Evolutionary conservation across 1,140 invertebrate species (phyloP), one percentile per base, ranked within the genome.

Genomic region (Lepidurus apus): DNA sequence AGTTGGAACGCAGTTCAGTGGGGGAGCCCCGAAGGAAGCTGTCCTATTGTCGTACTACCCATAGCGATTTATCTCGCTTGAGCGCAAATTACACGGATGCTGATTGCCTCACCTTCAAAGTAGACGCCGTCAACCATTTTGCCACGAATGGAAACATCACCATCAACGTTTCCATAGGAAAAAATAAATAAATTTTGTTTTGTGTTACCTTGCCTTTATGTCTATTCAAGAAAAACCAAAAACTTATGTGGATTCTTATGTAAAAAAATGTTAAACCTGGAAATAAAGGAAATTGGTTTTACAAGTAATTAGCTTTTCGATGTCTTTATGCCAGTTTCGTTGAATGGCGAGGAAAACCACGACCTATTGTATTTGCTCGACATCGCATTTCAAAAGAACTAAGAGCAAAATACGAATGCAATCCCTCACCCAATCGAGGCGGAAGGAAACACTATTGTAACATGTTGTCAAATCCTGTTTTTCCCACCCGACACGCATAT

Each of bases 41-140:
- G 0, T 74, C 74, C 11, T 79, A 75, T 74, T 45, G 42, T 74
- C 73, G 78, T 26, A 53, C 65, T 8, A 74, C 53, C 17, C 78
- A 79, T 74, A 44, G 26, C 13, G 24, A 79, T 74, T 21, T 74
- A 7, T 26, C 44, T 4, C 43, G 74, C 24, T 74, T 74, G 43
- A 79, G 73, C 11, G 44, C 65, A 26, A 42, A n/a, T 24, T 75
- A 74, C 42, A 42, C 53, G 6, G 53, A 65, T n/a, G 8, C 53
- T 21, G 53, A 65, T 17, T 65, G 53, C 13, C 53, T 65, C 9
- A 65, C 53, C 17, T 21, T 65, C 3, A 65, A 17, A 9, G 53
- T 65, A 7, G 53, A 65, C 21, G 53, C 13, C 13, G 53, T 65
- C 9, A 65, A 65, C 13, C 53, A 65, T 65, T 65, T 65, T 21